Evolutionary conservation across 2,113 vertebrate species (phyloP).

Genomic region (Odontophorus gujanensis): DNA sequence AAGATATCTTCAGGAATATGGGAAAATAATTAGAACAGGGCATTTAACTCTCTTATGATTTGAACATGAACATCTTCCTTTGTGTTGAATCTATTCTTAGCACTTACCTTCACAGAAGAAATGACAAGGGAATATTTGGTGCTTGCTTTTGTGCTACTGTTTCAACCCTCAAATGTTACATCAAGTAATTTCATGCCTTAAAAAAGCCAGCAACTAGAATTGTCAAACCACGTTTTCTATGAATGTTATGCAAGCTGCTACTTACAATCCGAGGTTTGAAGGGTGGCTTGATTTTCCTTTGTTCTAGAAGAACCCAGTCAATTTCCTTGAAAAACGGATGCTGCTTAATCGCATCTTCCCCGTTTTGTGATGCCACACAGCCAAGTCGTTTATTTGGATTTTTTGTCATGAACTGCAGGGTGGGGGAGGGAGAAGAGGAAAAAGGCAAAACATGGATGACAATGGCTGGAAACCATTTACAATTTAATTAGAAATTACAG

Average conservation of each 20-base stretch:
- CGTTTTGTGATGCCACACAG: conserved; percentile 90
- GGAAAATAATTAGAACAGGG: neutral
- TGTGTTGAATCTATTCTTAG: neutral
- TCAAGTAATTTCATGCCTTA: neutral
- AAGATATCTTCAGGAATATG: neutral
- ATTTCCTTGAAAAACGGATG: conserved; percentile 98
- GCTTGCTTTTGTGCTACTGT: accelerated
- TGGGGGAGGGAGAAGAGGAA: neutral
- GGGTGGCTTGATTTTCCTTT: conserved; percentile 95
- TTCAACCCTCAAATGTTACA: neutral
- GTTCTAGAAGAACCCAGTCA: conserved; percentile 96
- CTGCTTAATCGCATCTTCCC: conserved; percentile 95
- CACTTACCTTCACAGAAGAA: conserved; percentile 57
- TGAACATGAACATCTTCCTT: neutral
- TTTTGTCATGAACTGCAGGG: conserved; percentile 95
- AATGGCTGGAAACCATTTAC: neutral
- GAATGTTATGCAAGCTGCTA: conserved; percentile 51
- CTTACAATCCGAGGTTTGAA: conserved; percentile 99
- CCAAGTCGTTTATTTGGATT: conserved; percentile 95
- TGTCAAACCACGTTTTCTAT: neutral
- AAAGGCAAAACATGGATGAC: neutral
- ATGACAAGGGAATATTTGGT: neutral
- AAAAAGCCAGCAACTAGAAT: neutral
- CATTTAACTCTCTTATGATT: neutral
- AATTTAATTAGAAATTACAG: neutral